Percentiles rank a stretch among this genome's conserved stretches.
Conservation (phyloP, 1,140 invertebrate species). For the Drosophila triauraria region DNA sequence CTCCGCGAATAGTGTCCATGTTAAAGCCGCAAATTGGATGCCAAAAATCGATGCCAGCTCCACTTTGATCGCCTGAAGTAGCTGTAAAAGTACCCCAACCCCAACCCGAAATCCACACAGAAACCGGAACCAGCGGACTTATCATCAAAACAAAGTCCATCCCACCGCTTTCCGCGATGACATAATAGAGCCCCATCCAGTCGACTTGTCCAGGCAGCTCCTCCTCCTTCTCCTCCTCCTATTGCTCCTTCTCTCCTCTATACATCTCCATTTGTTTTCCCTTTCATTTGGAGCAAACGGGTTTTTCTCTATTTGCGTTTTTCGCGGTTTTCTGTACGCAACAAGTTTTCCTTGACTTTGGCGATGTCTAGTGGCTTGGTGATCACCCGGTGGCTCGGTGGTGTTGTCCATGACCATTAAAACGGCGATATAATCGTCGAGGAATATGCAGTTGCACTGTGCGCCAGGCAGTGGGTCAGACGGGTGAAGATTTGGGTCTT, state of each 20-base stretch:
- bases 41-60: slow-evolving; percentile 42
- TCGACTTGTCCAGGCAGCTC: slow-evolving; percentile 33
- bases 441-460: slow-evolving; percentile 51
- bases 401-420: slow-evolving; percentile 38
- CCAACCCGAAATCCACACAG: background rate
- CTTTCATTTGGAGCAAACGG: slow-evolving; percentile 55
- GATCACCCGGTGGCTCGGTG: slow-evolving; percentile 1
- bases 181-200: slow-evolving; percentile 65
- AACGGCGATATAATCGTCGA: slow-evolving; percentile 12
- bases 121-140: slow-evolving; percentile 53
- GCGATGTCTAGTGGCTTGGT: slow-evolving; percentile 23
- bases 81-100: slow-evolving; percentile 3
- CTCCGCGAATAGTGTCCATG: slow-evolving; percentile 25
- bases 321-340: slow-evolving; percentile 47
- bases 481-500: slow-evolving; percentile 47
- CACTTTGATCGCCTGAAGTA: slow-evolving; percentile 40
- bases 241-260: background rate
- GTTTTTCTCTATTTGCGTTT: slow-evolving; percentile 44
- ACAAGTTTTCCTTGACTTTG: slow-evolving; percentile 65
- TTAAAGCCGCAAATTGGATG: slow-evolving; percentile 40
- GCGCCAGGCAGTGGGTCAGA: slow-evolving; percentile 66
- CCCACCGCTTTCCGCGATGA: slow-evolving; percentile 68
- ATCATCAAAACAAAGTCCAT: slow-evolving; percentile 54
- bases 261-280: slow-evolving; percentile 49
- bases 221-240: background rate